phyloP scores from a whole-genome alignment of 2,888 invertebrate genomes.

The Rutpela maculata region DNA sequence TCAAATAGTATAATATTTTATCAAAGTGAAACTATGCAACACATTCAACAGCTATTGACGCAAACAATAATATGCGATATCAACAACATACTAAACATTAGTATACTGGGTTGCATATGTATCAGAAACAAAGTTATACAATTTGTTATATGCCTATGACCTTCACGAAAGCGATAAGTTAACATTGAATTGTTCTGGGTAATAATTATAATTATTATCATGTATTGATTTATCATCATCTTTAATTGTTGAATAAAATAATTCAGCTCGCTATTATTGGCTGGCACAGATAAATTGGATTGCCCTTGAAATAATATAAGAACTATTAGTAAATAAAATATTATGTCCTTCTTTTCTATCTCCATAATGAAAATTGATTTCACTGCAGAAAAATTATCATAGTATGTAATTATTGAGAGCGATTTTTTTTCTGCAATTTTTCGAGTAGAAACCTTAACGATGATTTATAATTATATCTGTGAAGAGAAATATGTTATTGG shows the following conservation, averaged over 20 bases:
- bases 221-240: constrained; percentile 4
- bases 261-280: background rate
- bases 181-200: constrained; percentile 2
- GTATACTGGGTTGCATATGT: background rate
- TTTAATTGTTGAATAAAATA: constrained; percentile 3
- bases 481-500: too few species aligned
- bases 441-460: too few species aligned
- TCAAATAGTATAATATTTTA: too few species aligned
- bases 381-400: too few species aligned
- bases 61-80: too few species aligned
- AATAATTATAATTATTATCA: background rate
- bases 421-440: too few species aligned
- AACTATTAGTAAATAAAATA: background rate
- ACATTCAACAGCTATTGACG: too few species aligned
- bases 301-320: background rate
- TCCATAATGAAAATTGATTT: too few species aligned
- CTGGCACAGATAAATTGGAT: background rate
- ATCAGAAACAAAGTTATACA: background rate
- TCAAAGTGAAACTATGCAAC: too few species aligned
- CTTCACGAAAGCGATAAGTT: background rate
- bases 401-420: too few species aligned
- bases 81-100: background rate
- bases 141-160: background rate
- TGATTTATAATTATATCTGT: too few species aligned
- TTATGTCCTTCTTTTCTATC: too few species aligned